Evolutionary conservation across 2,113 vertebrate genomes (phyloP).

Genomic region (Poecilia latipinna): DNA sequence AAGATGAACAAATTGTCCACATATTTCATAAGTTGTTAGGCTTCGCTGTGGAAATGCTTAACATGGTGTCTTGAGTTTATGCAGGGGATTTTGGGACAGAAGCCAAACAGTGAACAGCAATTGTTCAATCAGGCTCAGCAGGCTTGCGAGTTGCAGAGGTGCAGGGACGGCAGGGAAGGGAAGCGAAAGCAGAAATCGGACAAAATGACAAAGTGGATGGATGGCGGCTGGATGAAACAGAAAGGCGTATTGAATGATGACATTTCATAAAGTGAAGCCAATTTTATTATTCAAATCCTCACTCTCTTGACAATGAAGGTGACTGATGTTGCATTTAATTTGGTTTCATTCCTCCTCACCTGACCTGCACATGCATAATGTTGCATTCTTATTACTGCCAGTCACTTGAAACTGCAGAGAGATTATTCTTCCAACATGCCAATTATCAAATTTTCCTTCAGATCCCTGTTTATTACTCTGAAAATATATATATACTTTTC

Average conservation of each 20-base stretch:
- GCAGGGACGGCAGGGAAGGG: slow-evolving; percentile 1
- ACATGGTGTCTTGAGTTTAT: slow-evolving; percentile 50
- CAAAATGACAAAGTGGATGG: slow-evolving; percentile 17
- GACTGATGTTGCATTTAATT: slow-evolving; percentile 8
- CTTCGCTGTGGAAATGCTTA: slow-evolving; percentile 46
- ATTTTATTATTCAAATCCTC: slow-evolving; percentile 34
- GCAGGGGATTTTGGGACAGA: slow-evolving; percentile 55
- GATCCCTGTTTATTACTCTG: slow-evolving; percentile 33
- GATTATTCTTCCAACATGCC: slow-evolving; percentile 12
- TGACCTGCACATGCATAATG: background rate
- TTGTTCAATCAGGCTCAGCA: slow-evolving; percentile 64
- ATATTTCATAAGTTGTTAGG: slow-evolving; percentile 57
- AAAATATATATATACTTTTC: slow-evolving; percentile 27
- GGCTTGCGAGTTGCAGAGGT: slow-evolving; percentile 15
- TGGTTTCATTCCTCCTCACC: slow-evolving; percentile 13
- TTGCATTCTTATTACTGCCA: slow-evolving; percentile 43
- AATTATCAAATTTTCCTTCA: slow-evolving; percentile 10
- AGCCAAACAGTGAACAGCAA: slow-evolving; percentile 61
- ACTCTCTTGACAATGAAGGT: slow-evolving; percentile 30
- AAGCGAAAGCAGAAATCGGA: slow-evolving; percentile 18
- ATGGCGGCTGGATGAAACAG: slow-evolving; percentile 22
- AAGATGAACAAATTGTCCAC: slow-evolving; percentile 58
- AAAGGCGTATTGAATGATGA: slow-evolving; percentile 11
- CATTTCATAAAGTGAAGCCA: slow-evolving; percentile 15
- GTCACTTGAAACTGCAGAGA: slow-evolving; percentile 13